Percentiles rank a stretch among this genome's conserved stretches.
These are phyloP conservation scores for Monarcha castaneiventris DNA, from an alignment of 2,113 vertebrate genomes.

Conservation along the genomic window DNA sequence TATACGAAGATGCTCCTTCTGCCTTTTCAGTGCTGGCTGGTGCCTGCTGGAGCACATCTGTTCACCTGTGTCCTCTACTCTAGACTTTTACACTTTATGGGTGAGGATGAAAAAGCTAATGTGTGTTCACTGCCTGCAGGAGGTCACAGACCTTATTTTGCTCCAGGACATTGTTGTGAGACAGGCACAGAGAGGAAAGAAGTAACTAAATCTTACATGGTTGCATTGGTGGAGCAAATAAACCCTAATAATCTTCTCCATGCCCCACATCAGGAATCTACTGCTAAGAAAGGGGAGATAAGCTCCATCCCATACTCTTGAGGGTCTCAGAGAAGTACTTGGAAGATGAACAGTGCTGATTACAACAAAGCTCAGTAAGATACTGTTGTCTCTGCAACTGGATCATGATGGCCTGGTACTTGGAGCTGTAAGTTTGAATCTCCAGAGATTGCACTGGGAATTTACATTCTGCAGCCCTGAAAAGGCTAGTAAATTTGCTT, in stretches of 20 bases:
- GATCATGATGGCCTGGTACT: not conserved
- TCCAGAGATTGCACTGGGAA: not conserved
- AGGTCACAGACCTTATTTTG: not conserved
- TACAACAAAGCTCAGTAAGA: not conserved
- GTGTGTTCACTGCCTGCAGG: not conserved
- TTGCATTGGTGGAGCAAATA: not conserved
- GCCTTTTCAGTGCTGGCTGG: not conserved
- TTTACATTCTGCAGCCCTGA: not conserved
- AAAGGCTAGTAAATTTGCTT: not conserved
- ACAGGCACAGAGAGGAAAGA: not conserved
- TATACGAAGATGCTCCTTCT: not conserved
- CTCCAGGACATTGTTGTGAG: fast-evolving
- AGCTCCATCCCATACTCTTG: fast-evolving
- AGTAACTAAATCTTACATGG: not conserved
- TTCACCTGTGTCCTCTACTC: not conserved
- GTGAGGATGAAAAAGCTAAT: not conserved
- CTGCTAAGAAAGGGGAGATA: not conserved
- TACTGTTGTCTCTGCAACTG: fast-evolving
- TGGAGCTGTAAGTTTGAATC: not conserved
- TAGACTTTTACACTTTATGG: not conserved
- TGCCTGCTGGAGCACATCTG: not conserved
- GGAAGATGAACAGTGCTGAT: not conserved
- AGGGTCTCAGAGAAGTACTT: not conserved
- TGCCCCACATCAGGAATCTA: not conserved
- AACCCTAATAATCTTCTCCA: not conserved